Evolutionary conservation across 2,797 vertebrate genomes (phyloP).

Genomic region (Gila robusta): DNA sequence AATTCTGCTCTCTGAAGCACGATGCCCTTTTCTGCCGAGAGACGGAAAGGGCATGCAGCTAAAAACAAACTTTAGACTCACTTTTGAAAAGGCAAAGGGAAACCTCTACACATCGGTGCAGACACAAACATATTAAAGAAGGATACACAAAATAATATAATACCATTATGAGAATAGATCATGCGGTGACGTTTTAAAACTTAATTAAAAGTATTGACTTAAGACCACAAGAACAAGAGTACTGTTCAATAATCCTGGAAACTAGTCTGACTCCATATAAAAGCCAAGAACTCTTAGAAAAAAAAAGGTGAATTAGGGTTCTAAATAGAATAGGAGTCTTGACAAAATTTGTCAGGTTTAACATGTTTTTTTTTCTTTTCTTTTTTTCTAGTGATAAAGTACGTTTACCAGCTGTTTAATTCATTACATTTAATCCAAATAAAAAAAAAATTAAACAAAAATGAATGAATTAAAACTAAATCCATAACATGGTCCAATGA

Average conservation of each 20-base stretch:
- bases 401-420: too few species aligned
- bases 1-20: constrained; percentile 63
- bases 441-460: too few species aligned
- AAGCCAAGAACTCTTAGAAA: background rate
- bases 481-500: too few species aligned
- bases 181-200: background rate
- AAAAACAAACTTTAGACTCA: constrained; percentile 65
- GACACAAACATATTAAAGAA: background rate
- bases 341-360: too few species aligned
- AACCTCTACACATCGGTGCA: background rate
- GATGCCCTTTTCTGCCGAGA: constrained; percentile 66
- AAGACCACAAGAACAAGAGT: background rate
- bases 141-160: constrained; percentile 19
- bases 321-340: too few species aligned
- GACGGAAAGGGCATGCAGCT: constrained; percentile 71
- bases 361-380: too few species aligned
- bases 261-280: constrained; percentile 14
- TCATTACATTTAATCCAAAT: too few species aligned
- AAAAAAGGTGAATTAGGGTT: background rate
- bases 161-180: background rate
- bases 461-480: too few species aligned
- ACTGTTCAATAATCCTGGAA: constrained; percentile 28
- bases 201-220: background rate
- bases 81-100: constrained; percentile 45
- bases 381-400: background rate